Conservation (phyloP, 1,140 invertebrate species). For the Aphaenogaster floridana region DNA sequence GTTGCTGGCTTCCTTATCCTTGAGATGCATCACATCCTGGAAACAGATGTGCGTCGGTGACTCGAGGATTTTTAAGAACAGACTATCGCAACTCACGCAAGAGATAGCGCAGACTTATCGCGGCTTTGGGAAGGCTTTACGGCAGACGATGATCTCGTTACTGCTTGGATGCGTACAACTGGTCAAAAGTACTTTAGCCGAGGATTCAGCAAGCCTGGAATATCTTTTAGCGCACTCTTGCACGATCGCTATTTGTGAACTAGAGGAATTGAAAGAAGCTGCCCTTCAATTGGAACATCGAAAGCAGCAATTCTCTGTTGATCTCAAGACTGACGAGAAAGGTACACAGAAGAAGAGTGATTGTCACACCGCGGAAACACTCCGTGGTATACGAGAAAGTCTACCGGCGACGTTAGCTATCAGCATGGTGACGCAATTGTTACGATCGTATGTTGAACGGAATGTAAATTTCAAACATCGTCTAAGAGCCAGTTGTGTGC, state of each 20-base stretch:
- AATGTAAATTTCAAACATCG: conserved; percentile 58
- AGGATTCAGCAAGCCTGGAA: conserved; percentile 79
- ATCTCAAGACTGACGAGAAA: conserved; percentile 44
- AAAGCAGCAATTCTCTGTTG: conserved; percentile 25
- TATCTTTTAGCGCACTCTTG: conserved; percentile 83
- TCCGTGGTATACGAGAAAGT: conserved; percentile 71
- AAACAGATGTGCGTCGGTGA: conserved; percentile 80
- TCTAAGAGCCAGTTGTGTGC: conserved; percentile 75
- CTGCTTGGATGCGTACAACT: conserved; percentile 82
- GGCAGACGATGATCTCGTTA: conserved; percentile 82
- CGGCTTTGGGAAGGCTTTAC: conserved; percentile 79
- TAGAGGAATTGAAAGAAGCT: conserved; percentile 79
- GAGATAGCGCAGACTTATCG: conserved; percentile 82
- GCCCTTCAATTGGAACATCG: conserved; percentile 44
- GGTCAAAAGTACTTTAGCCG: conserved; percentile 77
- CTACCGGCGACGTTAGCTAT: conserved; percentile 83
- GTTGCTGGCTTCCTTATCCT: conserved; percentile 81
- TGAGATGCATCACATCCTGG: conserved; percentile 83
- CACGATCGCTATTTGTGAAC: conserved; percentile 77
- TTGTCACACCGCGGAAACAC: conserved; percentile 55
- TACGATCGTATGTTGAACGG: conserved; percentile 79
- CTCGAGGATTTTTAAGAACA: conserved; percentile 75
- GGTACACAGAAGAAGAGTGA: conserved; percentile 47
- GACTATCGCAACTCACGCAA: conserved; percentile 81
- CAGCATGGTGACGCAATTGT: conserved; percentile 81